A percentile compares a stretch with the other conserved stretches of the same genome.
Conservation (phyloP, 2,888 invertebrate species). For the Molorchus minor region DNA sequence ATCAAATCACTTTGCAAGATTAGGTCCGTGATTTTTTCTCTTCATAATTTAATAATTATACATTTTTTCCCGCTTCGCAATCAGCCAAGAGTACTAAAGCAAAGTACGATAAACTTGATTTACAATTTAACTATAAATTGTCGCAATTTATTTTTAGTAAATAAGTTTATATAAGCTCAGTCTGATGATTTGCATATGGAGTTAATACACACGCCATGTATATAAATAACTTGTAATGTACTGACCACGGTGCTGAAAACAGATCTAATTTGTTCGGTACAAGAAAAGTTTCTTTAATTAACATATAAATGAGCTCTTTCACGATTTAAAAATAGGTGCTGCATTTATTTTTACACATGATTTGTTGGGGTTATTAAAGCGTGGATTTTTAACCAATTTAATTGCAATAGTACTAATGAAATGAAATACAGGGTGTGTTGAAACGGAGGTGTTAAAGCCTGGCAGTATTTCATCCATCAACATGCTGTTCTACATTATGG, state of each 20-base stretch:
- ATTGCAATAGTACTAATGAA: no score
- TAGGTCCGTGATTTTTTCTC: no score
- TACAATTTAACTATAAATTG: slow-evolving; percentile 13
- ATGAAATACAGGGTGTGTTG: no score
- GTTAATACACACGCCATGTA: slow-evolving; percentile 29
- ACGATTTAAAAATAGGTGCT: neutral
- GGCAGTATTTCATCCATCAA: no score
- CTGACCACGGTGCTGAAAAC: slow-evolving; percentile 14
- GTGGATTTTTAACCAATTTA: neutral
- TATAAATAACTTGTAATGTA: slow-evolving; percentile 31
- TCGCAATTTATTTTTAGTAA: slow-evolving; percentile 14
- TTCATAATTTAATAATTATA: no score
- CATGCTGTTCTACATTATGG: no score
- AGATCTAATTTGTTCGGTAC: slow-evolving; percentile 12
- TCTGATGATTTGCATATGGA: slow-evolving; percentile 28
- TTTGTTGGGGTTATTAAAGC: neutral
- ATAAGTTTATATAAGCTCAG: slow-evolving; percentile 11
- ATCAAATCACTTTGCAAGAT: no score
- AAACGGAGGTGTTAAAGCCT: neutral
- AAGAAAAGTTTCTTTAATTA: slow-evolving; percentile 9
- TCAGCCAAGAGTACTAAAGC: neutral
- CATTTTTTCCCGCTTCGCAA: neutral
- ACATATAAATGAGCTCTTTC: slow-evolving; percentile 21
- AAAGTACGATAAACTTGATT: slow-evolving; percentile 12
- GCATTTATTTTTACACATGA: neutral